Evolutionary conservation across 2,113 vertebrate species (phyloP).

Genomic region (Vulpes vulpes): DNA sequence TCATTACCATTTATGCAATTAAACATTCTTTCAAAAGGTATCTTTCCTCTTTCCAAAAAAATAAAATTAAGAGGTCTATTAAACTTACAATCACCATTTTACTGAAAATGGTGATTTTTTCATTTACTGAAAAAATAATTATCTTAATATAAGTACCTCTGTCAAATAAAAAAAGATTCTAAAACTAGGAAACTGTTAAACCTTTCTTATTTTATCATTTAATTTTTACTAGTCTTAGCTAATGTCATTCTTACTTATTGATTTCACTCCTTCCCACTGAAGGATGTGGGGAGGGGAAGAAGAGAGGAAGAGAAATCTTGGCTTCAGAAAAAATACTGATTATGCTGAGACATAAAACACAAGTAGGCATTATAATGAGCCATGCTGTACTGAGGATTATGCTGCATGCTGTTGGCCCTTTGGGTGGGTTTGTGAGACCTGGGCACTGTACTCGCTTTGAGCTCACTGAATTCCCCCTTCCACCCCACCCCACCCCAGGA

Average conservation of each 20-base stretch:
- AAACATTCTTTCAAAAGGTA: conserved; percentile 30
- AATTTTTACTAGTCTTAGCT: not conserved
- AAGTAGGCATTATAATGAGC: not conserved
- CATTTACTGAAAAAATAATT: conserved; percentile 37
- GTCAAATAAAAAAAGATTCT: conserved; percentile 57
- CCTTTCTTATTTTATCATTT: not conserved
- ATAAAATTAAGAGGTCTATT: conserved; percentile 46
- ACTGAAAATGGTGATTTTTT: not conserved
- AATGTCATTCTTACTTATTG: not conserved
- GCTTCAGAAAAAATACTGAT: not conserved
- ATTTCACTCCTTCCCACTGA: not conserved
- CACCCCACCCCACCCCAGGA: not conserved
- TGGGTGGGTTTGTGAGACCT: conserved; percentile 71
- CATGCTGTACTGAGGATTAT: not conserved
- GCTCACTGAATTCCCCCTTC: not conserved
- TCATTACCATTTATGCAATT: conserved; percentile 25
- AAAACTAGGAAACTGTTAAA: not conserved
- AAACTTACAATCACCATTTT: not conserved
- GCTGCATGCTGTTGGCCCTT: conserved; percentile 21
- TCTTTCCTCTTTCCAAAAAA: conserved; percentile 45
- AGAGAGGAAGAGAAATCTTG: not conserved
- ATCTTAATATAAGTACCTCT: conserved; percentile 57
- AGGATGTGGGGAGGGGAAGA: not conserved
- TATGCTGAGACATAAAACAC: not conserved
- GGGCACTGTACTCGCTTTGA: not conserved